phyloP scores from a whole-genome alignment of 2,113 vertebrate genomes.

The Melanocharis versteri region DNA sequence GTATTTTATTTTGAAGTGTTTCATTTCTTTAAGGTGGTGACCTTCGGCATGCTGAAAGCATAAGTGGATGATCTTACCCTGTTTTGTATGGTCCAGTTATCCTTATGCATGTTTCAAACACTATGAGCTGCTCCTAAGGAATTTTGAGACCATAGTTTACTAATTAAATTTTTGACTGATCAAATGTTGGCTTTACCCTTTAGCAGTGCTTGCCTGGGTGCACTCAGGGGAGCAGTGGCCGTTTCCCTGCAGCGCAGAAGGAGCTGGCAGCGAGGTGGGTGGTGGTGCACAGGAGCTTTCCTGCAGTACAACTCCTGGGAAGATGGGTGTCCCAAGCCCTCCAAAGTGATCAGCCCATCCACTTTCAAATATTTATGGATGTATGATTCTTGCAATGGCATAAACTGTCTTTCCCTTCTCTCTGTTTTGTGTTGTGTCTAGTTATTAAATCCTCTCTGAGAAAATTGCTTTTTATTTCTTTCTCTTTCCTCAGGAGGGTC shows the following conservation, averaged over 20 bases:
- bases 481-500: not conserved
- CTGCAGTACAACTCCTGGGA: not conserved
- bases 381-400: not conserved
- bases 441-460: not conserved
- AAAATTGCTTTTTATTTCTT: not conserved
- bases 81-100: not conserved
- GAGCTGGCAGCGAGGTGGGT: not conserved
- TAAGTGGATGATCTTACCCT: not conserved
- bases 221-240: not conserved
- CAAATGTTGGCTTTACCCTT: not conserved
- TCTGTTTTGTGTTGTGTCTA: not conserved
- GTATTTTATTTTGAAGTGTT: not conserved
- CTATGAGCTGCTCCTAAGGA: not conserved
- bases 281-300: not conserved
- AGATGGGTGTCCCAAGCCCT: not conserved
- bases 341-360: not conserved
- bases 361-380: not conserved
- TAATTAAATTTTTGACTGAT: not conserved
- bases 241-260: not conserved
- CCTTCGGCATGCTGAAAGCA: not conserved
- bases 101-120: not conserved
- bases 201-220: not conserved
- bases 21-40: slow-evolving; percentile 1
- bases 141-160: not conserved
- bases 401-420: not conserved